These are phyloP conservation scores for Trichogramma evanescens DNA, from an alignment of 2,888 invertebrate species.

Conservation along the genomic window DNA sequence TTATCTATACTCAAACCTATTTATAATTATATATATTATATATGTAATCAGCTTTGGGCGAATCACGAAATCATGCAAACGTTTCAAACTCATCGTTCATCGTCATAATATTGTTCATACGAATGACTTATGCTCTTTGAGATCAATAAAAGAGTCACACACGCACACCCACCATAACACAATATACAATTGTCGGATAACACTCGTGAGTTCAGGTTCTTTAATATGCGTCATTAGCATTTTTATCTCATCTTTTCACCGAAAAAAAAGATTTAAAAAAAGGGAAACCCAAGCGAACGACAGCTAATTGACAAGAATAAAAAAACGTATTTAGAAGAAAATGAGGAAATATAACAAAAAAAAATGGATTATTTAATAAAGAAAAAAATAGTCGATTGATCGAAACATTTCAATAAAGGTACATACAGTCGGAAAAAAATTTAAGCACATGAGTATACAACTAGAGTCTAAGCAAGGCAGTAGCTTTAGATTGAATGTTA, in stretches of 20 bases:
- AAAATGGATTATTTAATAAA: neutral
- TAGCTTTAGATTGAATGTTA: conserved; percentile 47
- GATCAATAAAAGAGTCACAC: conserved; percentile 12
- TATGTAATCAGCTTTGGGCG: neutral
- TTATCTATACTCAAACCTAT: too few relatives aligned
- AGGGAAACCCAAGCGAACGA: conserved; percentile 1
- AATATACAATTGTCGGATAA: too few relatives aligned
- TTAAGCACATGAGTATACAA: conserved; percentile 46
- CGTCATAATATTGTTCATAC: conserved; percentile 6
- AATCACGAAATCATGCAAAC: conserved; percentile 3
- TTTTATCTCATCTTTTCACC: conserved; percentile 21
- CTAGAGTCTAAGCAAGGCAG: conserved; percentile 42
- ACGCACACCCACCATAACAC: neutral
- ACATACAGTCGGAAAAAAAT: conserved; percentile 31
- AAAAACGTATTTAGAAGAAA: neutral
- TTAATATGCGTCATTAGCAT: conserved; percentile 14
- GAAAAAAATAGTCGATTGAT: conserved; percentile 32
- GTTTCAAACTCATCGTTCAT: neutral
- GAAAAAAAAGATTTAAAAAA: neutral
- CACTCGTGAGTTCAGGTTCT: conserved; percentile 1
- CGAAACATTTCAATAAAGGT: conserved; percentile 37
- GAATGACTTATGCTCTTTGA: conserved; percentile 15
- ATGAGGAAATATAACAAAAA: too few relatives aligned
- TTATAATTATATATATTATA: too few relatives aligned
- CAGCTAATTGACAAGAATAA: conserved; percentile 8